Evolutionary conservation across 1,140 invertebrate genomes (phyloP), one percentile per base, ranked within the genome.

Genomic region (Drosophila ohnishii): DNA sequence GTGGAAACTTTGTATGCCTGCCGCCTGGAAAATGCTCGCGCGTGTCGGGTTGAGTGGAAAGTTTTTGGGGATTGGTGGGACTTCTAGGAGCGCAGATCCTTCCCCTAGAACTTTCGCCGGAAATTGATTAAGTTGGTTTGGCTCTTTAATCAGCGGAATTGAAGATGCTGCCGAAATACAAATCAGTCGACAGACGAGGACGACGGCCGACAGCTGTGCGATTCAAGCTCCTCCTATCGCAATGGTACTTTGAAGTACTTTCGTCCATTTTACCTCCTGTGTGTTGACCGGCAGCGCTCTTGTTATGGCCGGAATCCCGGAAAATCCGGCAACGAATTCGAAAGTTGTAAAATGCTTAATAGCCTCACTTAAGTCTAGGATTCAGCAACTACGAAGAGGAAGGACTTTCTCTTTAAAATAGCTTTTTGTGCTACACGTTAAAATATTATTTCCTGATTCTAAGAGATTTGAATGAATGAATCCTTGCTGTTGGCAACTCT

Each of bases 81-180:
- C 14, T 16, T 14, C 42, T 39, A 37, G 51, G 34, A 37, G 51
- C 51, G 19, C 16, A 44, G 51, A 39, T 30, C 22, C 62, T 44
- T 67, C 16, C 14, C 40, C 28, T 44, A 40, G 50, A 79, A 76
- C 67, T 78, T 81, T 25, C 44, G 45, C 62, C 79, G 83, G 76
- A 87, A 87, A 87, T 88, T 87, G 83, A 88, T 87, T 87, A 87
- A 87, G 75, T 84, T 84, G 65, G 42, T 53, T 50, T 42, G 61
- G 42, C 71, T 55, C 51, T 85, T 85, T 85, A 85, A 87, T 86
- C 75, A 78, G 79, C 35, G 78, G 28, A 57, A 55, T 67, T 45
- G 67, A 75, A 67, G 71, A 66, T 25, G 63, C 73, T 60, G 56
- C 51, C 30, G 40, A 78, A 72, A 82, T 86, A 83, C 82, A 85